phyloP scores from a whole-genome alignment of 2,113 vertebrate species.

The Merops nubicus region DNA sequence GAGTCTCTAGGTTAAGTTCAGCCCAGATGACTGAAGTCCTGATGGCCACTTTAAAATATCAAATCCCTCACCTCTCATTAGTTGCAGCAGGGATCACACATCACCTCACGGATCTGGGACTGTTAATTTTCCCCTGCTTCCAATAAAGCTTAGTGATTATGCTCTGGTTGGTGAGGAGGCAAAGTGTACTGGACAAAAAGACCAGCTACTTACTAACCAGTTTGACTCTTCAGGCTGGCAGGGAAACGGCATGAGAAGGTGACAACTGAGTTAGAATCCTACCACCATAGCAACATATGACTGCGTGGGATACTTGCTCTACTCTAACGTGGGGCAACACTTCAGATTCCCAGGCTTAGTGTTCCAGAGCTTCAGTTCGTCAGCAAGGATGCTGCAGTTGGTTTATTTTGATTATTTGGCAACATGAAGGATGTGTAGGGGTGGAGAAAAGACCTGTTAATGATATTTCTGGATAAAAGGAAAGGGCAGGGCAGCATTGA shows the following conservation, averaged over 20 bases:
- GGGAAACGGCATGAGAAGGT: background rate
- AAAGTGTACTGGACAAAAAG: background rate
- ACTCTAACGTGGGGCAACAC: background rate
- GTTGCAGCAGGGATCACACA: background rate
- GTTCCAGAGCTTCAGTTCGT: background rate
- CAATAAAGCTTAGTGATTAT: background rate
- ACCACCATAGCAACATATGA: rapidly evolving
- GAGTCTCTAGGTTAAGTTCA: background rate
- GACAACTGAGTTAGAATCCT: background rate
- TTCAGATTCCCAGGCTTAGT: background rate
- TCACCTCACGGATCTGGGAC: background rate
- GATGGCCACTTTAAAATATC: background rate
- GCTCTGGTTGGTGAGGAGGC: background rate
- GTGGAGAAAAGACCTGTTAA: background rate
- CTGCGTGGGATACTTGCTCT: background rate
- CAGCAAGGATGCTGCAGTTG: background rate
- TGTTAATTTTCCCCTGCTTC: background rate
- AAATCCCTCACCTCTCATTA: background rate
- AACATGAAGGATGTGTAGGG: background rate
- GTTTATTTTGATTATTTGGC: background rate
- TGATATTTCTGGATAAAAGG: background rate
- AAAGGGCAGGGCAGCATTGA: background rate
- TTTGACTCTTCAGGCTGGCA: background rate
- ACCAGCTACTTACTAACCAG: background rate
- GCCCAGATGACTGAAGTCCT: background rate